phyloP scores from a whole-genome alignment of 1,140 invertebrate species.

The Ceratosolen fusciceps region DNA sequence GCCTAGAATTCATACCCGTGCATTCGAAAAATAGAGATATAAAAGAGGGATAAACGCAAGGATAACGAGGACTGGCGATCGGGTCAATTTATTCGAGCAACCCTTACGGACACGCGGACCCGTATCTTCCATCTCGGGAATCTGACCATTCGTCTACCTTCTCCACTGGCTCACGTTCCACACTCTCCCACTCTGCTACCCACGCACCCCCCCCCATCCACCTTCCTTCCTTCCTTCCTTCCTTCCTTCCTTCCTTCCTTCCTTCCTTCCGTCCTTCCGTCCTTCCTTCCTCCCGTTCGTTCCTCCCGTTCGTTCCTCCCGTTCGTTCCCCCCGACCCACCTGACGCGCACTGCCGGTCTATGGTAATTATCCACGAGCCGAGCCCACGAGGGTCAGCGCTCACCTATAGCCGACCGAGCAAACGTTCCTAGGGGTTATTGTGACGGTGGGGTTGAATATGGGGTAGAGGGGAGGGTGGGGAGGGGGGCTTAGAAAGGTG shows the following conservation, averaged over 20 bases:
- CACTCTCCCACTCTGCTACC: background rate
- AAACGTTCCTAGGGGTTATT: background rate
- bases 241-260: slow-evolving; percentile 23
- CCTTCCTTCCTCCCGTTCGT: too few species aligned
- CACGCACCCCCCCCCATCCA: too few species aligned
- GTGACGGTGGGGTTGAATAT: background rate
- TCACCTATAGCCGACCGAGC: background rate
- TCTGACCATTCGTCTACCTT: slow-evolving; percentile 41
- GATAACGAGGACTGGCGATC: background rate
- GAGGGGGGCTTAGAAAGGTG: background rate
- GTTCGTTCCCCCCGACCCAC: background rate
- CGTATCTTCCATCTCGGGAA: slow-evolving; percentile 30
- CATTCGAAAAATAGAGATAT: background rate
- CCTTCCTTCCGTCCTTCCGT: too few species aligned
- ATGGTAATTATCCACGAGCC: slow-evolving; percentile 36
- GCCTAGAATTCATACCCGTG: background rate
- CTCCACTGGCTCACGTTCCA: slow-evolving; percentile 16
- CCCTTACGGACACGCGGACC: background rate
- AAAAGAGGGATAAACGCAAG: background rate
- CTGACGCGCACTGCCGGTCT: slow-evolving; percentile 1
- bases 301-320: too few species aligned
- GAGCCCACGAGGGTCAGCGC: slow-evolving; percentile 9
- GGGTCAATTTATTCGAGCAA: background rate
- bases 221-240: slow-evolving; percentile 52
- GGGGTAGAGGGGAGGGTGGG: background rate